Conservation (phyloP, 2,797 vertebrate genomes). For the Smutsia gigantea region DNA sequence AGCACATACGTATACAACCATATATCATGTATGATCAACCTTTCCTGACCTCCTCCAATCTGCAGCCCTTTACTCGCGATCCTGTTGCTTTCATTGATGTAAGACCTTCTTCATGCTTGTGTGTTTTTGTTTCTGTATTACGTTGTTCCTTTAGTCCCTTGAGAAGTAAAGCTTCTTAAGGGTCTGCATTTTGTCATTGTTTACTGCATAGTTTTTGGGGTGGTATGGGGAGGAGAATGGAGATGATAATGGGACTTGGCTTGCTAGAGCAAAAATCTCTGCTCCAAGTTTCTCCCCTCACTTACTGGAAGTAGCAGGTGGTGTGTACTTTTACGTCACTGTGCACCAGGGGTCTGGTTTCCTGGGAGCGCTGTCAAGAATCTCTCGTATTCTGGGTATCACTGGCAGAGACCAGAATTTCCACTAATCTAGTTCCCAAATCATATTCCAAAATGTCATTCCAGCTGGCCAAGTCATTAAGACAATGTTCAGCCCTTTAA, state of each 20-base stretch:
- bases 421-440: not conserved
- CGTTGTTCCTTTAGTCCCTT: not conserved
- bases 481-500: not conserved
- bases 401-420: not conserved
- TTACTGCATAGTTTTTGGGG: not conserved
- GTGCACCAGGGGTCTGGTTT: not conserved
- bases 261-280: not conserved
- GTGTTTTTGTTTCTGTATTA: too few species aligned
- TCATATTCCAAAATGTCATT: not conserved
- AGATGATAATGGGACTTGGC: not conserved
- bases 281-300: not conserved
- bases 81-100: not conserved
- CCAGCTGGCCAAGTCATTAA: not conserved
- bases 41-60: too few species aligned
- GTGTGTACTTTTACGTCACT: not conserved
- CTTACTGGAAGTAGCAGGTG: not conserved
- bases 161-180: not conserved
- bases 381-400: not conserved
- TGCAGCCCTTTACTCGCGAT: fast-evolving
- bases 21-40: not conserved
- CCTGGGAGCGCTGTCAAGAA: not conserved
- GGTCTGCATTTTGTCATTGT: not conserved
- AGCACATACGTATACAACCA: not conserved
- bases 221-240: not conserved
- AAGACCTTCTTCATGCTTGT: not conserved